Evolutionary conservation across 2,888 invertebrate species (phyloP).

Genomic region (Perizoma flavofasciatum): DNA sequence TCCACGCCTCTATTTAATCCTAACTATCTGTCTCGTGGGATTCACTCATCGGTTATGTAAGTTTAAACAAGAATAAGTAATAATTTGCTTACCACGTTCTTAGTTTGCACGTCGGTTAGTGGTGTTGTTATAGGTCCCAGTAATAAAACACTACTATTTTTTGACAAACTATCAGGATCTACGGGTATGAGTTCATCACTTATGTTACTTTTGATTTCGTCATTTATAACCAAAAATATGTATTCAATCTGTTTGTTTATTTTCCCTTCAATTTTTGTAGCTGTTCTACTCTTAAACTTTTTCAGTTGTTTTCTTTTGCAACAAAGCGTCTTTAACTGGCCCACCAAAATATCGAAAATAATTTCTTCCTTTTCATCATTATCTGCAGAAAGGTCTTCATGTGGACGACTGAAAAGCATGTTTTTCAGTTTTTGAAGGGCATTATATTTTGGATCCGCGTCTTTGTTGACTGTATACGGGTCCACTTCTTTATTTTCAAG

Average conservation of each 20-base stretch:
- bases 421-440: conserved; percentile 66
- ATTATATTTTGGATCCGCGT: conserved; percentile 52
- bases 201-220: conserved; percentile 66
- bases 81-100: conserved; percentile 68
- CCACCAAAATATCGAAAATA: conserved; percentile 69
- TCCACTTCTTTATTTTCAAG: conserved; percentile 64
- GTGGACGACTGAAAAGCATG: conserved; percentile 57
- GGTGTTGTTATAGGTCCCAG: conserved; percentile 71
- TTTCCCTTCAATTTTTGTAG: conserved; percentile 37
- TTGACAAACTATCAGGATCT: conserved; percentile 70
- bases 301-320: conserved; percentile 59
- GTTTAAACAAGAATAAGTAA: too few species aligned
- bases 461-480: conserved; percentile 46
- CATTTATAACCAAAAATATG: conserved; percentile 73
- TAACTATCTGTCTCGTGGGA: too few species aligned
- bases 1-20: too few species aligned
- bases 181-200: conserved; percentile 68
- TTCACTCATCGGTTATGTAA: too few species aligned
- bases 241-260: conserved; percentile 52
- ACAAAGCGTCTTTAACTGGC: conserved; percentile 70
- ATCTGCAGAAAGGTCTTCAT: conserved; percentile 42
- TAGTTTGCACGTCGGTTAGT: conserved; percentile 62
- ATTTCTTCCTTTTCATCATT: conserved; percentile 66
- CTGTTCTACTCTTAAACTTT: conserved; percentile 40
- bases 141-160: conserved; percentile 70